Evolutionary conservation across 2,797 vertebrate genomes (phyloP).

Genomic region (Calcarius lapponicus): DNA sequence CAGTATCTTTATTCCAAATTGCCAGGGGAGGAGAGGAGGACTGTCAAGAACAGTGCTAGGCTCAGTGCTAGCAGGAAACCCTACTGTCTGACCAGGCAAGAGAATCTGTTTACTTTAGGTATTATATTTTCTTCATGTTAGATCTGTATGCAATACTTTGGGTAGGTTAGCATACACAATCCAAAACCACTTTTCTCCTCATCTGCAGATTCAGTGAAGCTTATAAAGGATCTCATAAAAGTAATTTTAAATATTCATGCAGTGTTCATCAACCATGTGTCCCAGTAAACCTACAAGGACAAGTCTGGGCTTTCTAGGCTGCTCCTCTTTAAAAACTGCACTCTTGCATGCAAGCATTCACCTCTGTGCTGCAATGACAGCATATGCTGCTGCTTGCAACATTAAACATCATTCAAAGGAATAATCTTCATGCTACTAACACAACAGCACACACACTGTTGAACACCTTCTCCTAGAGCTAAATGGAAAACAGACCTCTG

Average conservation of each 20-base stretch:
- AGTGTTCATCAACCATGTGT: background rate
- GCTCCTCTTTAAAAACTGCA: constrained; percentile 3
- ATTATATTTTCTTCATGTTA: background rate
- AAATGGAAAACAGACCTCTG: background rate
- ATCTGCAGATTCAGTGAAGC: constrained; percentile 41
- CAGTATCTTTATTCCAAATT: background rate
- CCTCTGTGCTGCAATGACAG: background rate
- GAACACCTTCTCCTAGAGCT: background rate
- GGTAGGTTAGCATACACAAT: background rate
- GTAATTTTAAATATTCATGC: constrained; percentile 55
- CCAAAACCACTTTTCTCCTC: background rate
- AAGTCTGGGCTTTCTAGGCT: constrained; percentile 13
- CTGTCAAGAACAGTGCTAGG: background rate
- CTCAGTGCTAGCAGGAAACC: background rate
- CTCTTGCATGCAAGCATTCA: background rate
- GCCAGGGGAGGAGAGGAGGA: background rate
- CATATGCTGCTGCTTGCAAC: constrained; percentile 30
- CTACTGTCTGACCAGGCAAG: background rate
- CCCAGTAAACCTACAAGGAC: constrained; percentile 34
- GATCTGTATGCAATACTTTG: background rate
- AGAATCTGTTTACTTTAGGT: background rate
- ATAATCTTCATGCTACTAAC: background rate
- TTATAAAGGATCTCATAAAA: constrained; percentile 23
- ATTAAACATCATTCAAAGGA: background rate
- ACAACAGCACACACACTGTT: background rate